Evolutionary conservation across 2,888 invertebrate species (phyloP), one percentile per base, ranked within the genome.

Genomic region (Thymelicus lineola): DNA sequence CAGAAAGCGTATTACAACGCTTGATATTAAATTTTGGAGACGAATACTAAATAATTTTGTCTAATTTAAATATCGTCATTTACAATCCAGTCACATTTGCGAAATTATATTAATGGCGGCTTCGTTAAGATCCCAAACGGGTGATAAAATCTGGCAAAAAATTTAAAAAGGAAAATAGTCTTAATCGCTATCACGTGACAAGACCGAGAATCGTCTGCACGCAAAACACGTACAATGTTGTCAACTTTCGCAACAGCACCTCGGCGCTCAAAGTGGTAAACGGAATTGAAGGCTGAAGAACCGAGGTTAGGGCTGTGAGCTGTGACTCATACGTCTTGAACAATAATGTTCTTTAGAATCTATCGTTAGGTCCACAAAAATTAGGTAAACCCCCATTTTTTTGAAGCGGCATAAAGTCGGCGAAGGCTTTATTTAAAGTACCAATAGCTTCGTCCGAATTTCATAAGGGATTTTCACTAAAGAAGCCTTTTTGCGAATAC

Each of bases 181-280:
- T 86, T 82, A 86, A 84, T 86, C 85, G 81, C 84, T 77, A 75
- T 80, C 77, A 80, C 81, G 79, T 79, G 82, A 86, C 81, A 83
- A 86, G 86, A 87, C 85, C 83, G 80, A 82, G 82, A 78, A 82
- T 86, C 81, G 79, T 91, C 82, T 79, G 84, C 84, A 93, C 82
- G 82, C 91, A 76, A 74, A 82, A 87, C 93, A 93, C 93, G 93
- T 92, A 86, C 85, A 75, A 75, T 79, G 86, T 84, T 88, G 91
- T 91, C 89, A 89, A 91, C 92, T 93, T 93, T 93, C 92, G 93
- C 89, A 93, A 93, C 85, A 84, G 82, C 87, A 87, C 90, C 90
- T 90, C 88, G 45, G 83, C 86, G 82, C 85, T 87, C 87, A 82
- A 28, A 86, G 86, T 87, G 82, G 85, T 88, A 85, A 89, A 86